Base-by-base conservation (phyloP, 2,113 vertebrate species). In the Boulengeromyrus knoepffleri region DNA sequence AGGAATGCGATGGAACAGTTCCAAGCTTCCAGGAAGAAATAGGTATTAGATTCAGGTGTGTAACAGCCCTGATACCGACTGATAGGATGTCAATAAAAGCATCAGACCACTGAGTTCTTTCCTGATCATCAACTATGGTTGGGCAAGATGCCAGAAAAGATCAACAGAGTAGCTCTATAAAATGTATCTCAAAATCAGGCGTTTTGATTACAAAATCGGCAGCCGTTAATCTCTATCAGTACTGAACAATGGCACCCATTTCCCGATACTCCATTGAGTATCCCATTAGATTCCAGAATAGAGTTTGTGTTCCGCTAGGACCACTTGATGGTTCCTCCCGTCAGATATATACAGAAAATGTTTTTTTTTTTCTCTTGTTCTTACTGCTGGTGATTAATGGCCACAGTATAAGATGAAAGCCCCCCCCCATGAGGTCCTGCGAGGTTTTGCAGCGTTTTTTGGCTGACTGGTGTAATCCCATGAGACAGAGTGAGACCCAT, bases 141-240 rank as follows among this genome's bases (percentile, higher is more conserved):
- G 21, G 88, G 45, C 88, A 27, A 45, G 13, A 85, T 47, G 80
- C 80, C 52, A 77, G n/a, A 52, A 49, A 58, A 85, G 50, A 89
- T 85, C 50, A 85, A 52, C 74, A 84, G 52, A 85, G 74, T 2
- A 42, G 77, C 31, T 39, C 36, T 42, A 58, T 24, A 89, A 89
- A 89, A 58, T 53, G 50, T 77, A 21, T 45, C 39, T 58, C 24
- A n/a, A 52, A 89, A 36, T 13, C 21, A 12, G 42, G 66, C 52
- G 42, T 85, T 89, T 89, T 89, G 84, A 85, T 85, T 89, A 85
- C 42, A 89, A 56, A 49, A n/a, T 85, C 62, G 47, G 89, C 89
- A 85, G 77, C 36, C 39, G 9, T 58, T 62, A 46, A 46, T 45
- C 88, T 66, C 8, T 19, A 36, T 27, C 24, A 53, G 56, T 45